Conservation (phyloP, 2,113 vertebrate species). For the Quiscalus mexicanus region DNA sequence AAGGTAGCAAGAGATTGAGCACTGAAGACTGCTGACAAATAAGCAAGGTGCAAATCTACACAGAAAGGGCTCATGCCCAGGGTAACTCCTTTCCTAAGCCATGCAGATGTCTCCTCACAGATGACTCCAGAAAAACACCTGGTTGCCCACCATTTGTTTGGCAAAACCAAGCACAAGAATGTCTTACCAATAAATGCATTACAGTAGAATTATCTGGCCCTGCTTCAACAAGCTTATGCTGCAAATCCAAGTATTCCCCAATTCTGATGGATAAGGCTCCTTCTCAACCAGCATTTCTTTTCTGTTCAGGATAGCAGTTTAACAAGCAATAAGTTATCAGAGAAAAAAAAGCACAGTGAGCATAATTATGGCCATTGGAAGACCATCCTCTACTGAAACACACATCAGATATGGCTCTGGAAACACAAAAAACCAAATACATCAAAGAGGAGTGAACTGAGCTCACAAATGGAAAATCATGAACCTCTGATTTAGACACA, state of each 20-base stretch:
- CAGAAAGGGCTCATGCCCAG: not conserved
- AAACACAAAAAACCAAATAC: not conserved
- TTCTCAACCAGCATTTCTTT: not conserved
- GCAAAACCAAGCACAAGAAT: not conserved
- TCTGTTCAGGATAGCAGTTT: not conserved
- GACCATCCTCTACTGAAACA: not conserved
- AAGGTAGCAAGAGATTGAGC: not conserved
- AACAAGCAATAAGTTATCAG: not conserved
- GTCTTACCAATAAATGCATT: not conserved
- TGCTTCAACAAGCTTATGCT: not conserved
- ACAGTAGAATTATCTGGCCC: not conserved
- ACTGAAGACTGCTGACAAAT: not conserved
- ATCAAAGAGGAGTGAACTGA: not conserved
- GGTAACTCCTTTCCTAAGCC: not conserved
- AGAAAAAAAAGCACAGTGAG: not conserved
- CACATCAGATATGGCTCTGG: not conserved
- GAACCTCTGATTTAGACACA: not conserved
- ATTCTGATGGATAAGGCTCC: not conserved
- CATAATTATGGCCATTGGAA: not conserved
- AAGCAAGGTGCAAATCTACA: not conserved
- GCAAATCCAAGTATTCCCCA: not conserved
- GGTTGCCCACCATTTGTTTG: not conserved
- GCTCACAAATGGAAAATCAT: not conserved
- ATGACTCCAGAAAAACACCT: not conserved
- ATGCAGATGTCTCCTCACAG: not conserved